Percentiles rank a stretch among this genome's conserved stretches.
Evolutionary conservation across 1,140 invertebrate genomes (phyloP).

Genomic region (Lordiphosa clarofinis): DNA sequence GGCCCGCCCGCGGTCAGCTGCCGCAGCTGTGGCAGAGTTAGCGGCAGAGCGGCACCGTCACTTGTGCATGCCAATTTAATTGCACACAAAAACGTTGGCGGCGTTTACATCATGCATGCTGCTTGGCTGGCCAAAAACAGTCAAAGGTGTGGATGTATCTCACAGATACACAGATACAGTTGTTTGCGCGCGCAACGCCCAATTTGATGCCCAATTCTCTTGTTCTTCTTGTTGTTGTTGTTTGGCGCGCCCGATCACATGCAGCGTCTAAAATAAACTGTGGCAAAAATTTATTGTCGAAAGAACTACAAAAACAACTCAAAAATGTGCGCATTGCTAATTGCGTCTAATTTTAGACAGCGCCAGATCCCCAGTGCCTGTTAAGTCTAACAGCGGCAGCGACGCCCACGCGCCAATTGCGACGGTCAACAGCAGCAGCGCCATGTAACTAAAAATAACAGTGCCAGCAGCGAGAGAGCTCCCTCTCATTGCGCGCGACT

Average conservation of each 20-base stretch:
- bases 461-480: conserved; percentile 10
- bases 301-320: conserved; percentile 19
- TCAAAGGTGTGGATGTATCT: conserved; percentile 72
- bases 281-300: conserved; percentile 72
- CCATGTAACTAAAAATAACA: conserved; percentile 72
- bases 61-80: conserved; percentile 77
- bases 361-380: conserved; percentile 14
- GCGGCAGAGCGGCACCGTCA: conserved; percentile 29
- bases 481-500: conserved; percentile 28
- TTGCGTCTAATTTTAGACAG: conserved; percentile 68
- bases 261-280: conserved; percentile 75
- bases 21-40: background rate
- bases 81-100: conserved; percentile 58
- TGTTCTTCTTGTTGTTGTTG: conserved; percentile 19
- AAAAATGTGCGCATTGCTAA: conserved; percentile 76
- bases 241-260: conserved; percentile 51
- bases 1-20: conserved; percentile 52
- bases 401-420: conserved; percentile 65
- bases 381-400: conserved; percentile 39
- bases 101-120: conserved; percentile 44
- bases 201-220: conserved; percentile 41
- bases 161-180: conserved; percentile 40
- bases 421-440: conserved; percentile 32
- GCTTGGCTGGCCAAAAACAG: conserved; percentile 64
- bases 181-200: conserved; percentile 47